Evolutionary conservation across 1,140 invertebrate species (phyloP).

Genomic region (Vanessa tameamea): DNA sequence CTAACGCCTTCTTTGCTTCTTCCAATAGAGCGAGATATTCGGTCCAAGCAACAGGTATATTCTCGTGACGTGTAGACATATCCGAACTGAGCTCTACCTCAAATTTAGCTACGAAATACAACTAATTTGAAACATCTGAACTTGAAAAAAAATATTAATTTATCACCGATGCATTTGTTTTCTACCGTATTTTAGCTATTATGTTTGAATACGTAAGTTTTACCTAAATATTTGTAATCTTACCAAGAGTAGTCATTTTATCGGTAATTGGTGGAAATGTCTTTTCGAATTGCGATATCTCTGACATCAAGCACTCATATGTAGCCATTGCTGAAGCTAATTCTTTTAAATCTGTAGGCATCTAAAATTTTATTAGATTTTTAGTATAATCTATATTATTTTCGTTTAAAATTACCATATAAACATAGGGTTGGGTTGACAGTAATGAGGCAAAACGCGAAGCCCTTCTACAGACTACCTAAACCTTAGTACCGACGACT

Average conservation of each 20-base stretch:
- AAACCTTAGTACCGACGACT: too few species aligned
- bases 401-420: too few species aligned
- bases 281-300: slow-evolving; percentile 83
- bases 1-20: slow-evolving; percentile 84
- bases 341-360: slow-evolving; percentile 83
- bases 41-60: slow-evolving; percentile 84
- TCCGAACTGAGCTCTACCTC: slow-evolving; percentile 82
- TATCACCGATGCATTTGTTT: too few species aligned
- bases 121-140: background rate
- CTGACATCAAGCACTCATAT: slow-evolving; percentile 84
- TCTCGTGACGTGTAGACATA: slow-evolving; percentile 82
- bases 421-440: too few species aligned
- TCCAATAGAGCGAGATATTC: slow-evolving; percentile 84
- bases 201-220: background rate
- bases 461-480: too few species aligned
- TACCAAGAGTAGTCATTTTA: slow-evolving; percentile 86
- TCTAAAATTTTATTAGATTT: slow-evolving; percentile 49
- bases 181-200: background rate
- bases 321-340: slow-evolving; percentile 83
- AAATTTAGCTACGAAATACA: slow-evolving; percentile 83
- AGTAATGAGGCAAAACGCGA: too few species aligned
- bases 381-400: background rate
- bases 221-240: slow-evolving; percentile 36
- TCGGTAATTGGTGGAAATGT: slow-evolving; percentile 87
- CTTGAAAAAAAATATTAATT: too few species aligned